These are phyloP conservation scores for Oxyruncus cristatus DNA, from an alignment of 2,113 vertebrate genomes.

Conservation along the genomic window DNA sequence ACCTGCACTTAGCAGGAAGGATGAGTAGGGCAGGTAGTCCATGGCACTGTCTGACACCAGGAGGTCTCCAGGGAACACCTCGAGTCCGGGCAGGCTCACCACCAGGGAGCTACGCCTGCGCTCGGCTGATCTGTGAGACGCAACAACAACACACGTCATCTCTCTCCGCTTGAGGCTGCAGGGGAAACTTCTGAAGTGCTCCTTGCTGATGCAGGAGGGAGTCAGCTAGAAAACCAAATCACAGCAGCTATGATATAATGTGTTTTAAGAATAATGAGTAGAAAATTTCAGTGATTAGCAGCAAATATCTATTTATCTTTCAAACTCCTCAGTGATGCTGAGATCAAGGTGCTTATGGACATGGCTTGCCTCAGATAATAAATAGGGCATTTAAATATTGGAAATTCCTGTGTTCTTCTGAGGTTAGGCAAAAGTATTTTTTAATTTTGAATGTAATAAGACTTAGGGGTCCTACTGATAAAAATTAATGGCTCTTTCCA, in stretches of 20 bases:
- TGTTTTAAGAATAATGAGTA: background rate
- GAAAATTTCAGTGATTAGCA: background rate
- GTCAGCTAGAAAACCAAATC: background rate
- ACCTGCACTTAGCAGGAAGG: constrained; percentile 65
- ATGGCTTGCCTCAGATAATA: background rate
- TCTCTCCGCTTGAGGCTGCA: accelerated
- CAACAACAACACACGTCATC: background rate
- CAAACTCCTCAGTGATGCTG: background rate
- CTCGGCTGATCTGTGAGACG: constrained; percentile 63
- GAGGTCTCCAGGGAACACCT: constrained; percentile 89
- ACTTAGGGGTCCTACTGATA: background rate
- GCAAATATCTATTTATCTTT: background rate
- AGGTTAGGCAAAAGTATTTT: background rate
- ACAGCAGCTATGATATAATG: accelerated
- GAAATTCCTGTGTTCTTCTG: background rate
- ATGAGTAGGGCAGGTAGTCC: constrained; percentile 74
- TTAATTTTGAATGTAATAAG: background rate
- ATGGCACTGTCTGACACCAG: constrained; percentile 81
- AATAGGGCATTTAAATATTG: background rate
- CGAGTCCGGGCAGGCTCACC: constrained; percentile 81
- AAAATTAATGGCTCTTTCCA: background rate
- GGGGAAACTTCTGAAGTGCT: background rate
- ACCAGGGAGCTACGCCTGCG: constrained; percentile 84
- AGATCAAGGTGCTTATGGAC: background rate
- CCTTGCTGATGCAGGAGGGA: background rate